Evolutionary conservation across 2,113 vertebrate species (phyloP), one percentile per base, ranked within the genome.

Genomic region (Chlamydotis undulata): DNA sequence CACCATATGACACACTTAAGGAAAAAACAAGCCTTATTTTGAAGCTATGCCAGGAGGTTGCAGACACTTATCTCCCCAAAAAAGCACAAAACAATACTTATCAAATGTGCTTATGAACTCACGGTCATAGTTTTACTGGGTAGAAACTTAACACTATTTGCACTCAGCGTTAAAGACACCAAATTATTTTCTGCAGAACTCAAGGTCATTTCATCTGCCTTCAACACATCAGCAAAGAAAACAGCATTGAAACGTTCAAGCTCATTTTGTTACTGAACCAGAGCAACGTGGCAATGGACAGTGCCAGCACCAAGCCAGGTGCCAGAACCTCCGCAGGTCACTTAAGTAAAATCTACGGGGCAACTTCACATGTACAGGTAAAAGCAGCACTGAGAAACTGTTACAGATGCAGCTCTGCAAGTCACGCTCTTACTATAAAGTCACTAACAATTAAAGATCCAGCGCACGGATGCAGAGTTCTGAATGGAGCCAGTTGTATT

Each of bases 391-490:
- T 4, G 29, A 80, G 79, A 61, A 88, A 61, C 17, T 0, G 0
- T 22, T 21, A 23, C 12, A 61, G 63, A 69, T 9, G n/a, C 45
- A 45, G 50, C 33, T 78, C 63, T 83, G 59, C 22, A 23, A 73
- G 33, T 47, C 75, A 70, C 4, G 0, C 29, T 56, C 25, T 25
- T 82, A 26, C 43, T 56, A 19, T 4, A 63, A 77, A 77, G 76
- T 29, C 83, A 82, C 7, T 8, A 60, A 69, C 91, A 93, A 45
- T 75, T 64, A 82, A 52, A 82, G 80, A 92, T 29, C 64, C 69
- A 49, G 69, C 0, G 7, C 55, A 59, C 0, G 1, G 69, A 67
- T 14, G 35, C 60, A 0, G 1, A 33, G 43, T 39, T 60, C 76
- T 84, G 64, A 93, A 84, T 39, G 65, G 17, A 92, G 52, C 29